These are phyloP conservation scores for Stegodyphus dumicola DNA, from an alignment of 1,140 invertebrate species.

Conservation along the genomic window DNA sequence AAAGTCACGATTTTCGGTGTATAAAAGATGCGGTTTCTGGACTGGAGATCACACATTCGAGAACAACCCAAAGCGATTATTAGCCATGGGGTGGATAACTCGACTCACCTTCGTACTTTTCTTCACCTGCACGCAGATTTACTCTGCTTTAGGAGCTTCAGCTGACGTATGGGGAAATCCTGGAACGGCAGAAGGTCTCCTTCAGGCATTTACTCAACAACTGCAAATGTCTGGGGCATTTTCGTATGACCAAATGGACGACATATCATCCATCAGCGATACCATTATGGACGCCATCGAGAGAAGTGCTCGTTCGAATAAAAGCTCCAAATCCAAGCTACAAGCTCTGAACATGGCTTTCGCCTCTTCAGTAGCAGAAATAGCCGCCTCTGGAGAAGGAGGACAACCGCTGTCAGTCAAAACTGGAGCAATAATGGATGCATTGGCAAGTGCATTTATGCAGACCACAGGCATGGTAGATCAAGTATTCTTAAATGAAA, in stretches of 20 bases:
- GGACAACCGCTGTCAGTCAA: background rate
- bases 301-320: no score
- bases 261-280: no score
- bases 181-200: background rate
- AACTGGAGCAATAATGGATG: background rate
- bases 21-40: no score
- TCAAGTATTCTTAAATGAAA: constrained; percentile 12
- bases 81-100: background rate
- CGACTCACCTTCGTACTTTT: background rate
- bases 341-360: no score
- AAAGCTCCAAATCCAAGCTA: no score
- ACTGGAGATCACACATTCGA: background rate
- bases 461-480: constrained; percentile 7
- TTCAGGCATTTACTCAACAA: no score
- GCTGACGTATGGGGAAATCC: no score
- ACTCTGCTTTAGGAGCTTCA: background rate
- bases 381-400: background rate
- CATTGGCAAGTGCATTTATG: background rate
- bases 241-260: no score
- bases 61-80: background rate
- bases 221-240: no score
- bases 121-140: background rate
- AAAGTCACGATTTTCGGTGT: no score
- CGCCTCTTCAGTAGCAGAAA: no score
- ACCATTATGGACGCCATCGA: no score